Percentiles rank a stretch among this genome's conserved stretches.
phyloP scores from a whole-genome alignment of 2,113 vertebrate genomes.

The Acrocephalus kingi region DNA sequence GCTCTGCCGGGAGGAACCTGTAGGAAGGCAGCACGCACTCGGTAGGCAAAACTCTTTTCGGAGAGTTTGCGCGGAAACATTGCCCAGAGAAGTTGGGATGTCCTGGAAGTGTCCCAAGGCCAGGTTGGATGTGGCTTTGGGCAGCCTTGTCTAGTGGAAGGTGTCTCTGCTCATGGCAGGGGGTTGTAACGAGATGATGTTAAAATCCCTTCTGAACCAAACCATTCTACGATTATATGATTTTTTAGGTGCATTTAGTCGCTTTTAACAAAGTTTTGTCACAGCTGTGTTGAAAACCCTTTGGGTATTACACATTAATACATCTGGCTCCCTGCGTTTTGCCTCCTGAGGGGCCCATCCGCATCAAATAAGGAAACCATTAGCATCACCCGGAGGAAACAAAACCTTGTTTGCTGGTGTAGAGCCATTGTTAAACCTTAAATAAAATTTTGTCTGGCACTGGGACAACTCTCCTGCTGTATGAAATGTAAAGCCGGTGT shows the following conservation, averaged over 20 bases:
- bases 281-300: not conserved
- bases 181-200: not conserved
- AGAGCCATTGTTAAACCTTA: not conserved
- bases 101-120: not conserved
- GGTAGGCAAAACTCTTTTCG: not conserved
- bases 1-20: too few relatives aligned
- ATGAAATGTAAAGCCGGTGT: accelerated
- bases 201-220: not conserved
- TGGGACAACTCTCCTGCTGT: not conserved
- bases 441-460: not conserved
- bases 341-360: not conserved
- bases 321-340: accelerated
- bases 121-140: not conserved
- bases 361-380: not conserved
- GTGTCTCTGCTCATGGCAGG: not conserved
- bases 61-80: not conserved
- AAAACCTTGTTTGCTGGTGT: not conserved
- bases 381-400: not conserved
- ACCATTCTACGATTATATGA: not conserved
- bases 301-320: not conserved
- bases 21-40: not conserved
- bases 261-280: not conserved
- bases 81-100: too few relatives aligned
- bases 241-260: too few relatives aligned
- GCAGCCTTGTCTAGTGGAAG: not conserved